Evolutionary conservation across 2,888 invertebrate species (phyloP).

Genomic region (Iselma pallidipennis): DNA sequence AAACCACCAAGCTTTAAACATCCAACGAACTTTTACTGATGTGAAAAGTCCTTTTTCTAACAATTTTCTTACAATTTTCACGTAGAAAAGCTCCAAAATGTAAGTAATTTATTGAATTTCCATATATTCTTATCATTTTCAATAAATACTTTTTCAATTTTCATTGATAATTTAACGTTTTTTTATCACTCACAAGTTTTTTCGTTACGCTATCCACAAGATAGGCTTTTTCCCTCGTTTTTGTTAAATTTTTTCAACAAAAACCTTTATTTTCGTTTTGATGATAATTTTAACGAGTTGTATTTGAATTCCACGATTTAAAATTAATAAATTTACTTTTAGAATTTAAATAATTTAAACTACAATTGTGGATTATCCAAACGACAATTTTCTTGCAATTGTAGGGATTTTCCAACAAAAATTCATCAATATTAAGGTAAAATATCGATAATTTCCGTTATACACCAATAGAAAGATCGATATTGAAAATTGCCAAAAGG

Average conservation of each 20-base stretch:
- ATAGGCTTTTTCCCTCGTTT: neutral
- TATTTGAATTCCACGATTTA: neutral
- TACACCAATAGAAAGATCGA: no score
- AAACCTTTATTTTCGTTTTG: neutral
- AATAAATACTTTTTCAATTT: neutral
- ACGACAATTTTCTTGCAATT: no score
- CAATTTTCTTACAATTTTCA: constrained; percentile 11
- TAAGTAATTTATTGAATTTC: no score
- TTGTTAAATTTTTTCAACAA: neutral
- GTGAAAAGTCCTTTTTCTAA: constrained; percentile 32
- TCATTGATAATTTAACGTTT: neutral
- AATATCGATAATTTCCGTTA: no score
- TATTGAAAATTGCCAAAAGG: neutral
- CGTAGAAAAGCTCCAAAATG: constrained; percentile 3
- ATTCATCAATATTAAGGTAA: no score
- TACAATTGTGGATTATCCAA: no score
- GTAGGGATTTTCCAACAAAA: neutral
- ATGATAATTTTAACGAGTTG: neutral
- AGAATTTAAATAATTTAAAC: no score
- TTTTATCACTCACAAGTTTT: neutral
- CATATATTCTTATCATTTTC: no score
- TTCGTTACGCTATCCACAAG: neutral
- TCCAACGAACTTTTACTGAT: constrained; percentile 44
- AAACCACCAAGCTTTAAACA: constrained; percentile 42
- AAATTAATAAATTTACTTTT: neutral